Conservation (phyloP, 2,797 vertebrate species). For the Sebastes taczanowskii region DNA sequence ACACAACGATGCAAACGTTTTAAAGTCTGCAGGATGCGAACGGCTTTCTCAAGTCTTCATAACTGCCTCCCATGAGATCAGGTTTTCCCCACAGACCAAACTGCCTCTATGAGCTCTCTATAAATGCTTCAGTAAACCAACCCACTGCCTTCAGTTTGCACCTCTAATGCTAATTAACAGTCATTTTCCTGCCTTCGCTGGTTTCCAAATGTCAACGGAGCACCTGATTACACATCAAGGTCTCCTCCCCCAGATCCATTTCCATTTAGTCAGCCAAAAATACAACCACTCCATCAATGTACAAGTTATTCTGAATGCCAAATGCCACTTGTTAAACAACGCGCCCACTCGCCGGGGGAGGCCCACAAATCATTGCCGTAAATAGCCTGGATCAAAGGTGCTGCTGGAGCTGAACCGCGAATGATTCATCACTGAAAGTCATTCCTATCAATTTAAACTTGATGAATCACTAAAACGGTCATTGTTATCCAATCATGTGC, state of each 20-base stretch:
- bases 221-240: constrained; percentile 26
- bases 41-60: background rate
- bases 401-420: background rate
- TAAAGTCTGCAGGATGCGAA: background rate
- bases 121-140: background rate
- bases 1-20: background rate
- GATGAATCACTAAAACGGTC: background rate
- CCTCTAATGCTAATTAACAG: constrained; percentile 3
- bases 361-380: constrained; percentile 40
- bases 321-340: constrained; percentile 46
- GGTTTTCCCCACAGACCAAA: background rate
- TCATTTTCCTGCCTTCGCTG: background rate
- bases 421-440: background rate
- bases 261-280: constrained; percentile 32
- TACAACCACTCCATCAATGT: constrained; percentile 33
- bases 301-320: constrained; percentile 17
- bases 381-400: constrained; percentile 38
- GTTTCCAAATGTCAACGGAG: constrained; percentile 36
- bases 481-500: background rate
- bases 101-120: background rate
- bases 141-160: too few relatives aligned
- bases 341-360: background rate
- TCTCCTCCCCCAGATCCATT: constrained; percentile 36
- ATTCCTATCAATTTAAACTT: background rate
- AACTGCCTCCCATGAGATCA: background rate